Evolutionary conservation across 2,888 invertebrate species (phyloP).

Genomic region (Elmis aenea): DNA sequence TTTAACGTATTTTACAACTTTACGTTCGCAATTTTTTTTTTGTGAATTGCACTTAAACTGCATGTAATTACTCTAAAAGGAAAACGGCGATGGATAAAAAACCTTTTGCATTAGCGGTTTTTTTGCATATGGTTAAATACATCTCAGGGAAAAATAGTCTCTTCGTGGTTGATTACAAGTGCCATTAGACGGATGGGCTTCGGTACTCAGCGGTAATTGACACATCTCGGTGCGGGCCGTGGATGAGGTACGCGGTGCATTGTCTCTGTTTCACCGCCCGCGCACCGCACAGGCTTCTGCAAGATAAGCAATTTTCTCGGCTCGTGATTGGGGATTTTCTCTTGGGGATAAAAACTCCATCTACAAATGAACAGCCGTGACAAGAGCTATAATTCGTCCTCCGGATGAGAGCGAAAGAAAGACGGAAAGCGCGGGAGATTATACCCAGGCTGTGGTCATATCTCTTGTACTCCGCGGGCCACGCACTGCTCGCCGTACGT

Average conservation of each 20-base stretch:
- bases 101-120: too few species aligned
- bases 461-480: slow-evolving; percentile 27
- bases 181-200: slow-evolving; percentile 36
- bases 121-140: too few species aligned
- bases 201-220: slow-evolving; percentile 38
- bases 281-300: slow-evolving; percentile 36
- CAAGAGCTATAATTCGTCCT: slow-evolving; percentile 64
- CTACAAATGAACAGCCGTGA: slow-evolving; percentile 68
- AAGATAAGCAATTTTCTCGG: slow-evolving; percentile 63
- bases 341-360: slow-evolving; percentile 64
- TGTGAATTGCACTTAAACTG: too few species aligned
- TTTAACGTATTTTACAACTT: too few species aligned
- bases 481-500: slow-evolving; percentile 19
- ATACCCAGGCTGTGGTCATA: slow-evolving; percentile 33
- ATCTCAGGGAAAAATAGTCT: too few species aligned
- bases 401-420: slow-evolving; percentile 45
- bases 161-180: slow-evolving; percentile 41
- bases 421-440: slow-evolving; percentile 36
- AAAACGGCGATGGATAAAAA: too few species aligned
- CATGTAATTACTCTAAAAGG: too few species aligned
- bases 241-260: slow-evolving; percentile 31
- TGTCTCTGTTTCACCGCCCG: slow-evolving; percentile 28
- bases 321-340: slow-evolving; percentile 64
- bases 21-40: too few species aligned
- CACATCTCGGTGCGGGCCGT: slow-evolving; percentile 32